Percentiles rank a stretch among this genome's conserved stretches.
phyloP scores from a whole-genome alignment of 1,140 invertebrate genomes.

The Batillaria attramentaria region DNA sequence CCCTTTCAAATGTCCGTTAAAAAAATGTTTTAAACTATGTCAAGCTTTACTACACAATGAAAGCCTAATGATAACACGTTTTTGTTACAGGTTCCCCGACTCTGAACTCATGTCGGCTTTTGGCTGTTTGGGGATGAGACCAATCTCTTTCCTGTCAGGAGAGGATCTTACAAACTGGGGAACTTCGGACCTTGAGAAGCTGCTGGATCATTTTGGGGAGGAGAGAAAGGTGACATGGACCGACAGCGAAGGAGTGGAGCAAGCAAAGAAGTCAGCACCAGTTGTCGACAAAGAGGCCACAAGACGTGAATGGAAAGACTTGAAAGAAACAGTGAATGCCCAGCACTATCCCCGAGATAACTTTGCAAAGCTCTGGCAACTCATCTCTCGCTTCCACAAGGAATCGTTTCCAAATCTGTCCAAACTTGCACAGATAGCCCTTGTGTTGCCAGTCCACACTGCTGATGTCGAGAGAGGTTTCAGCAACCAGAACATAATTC shows the following conservation, averaged over 20 bases:
- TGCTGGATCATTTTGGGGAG: neutral
- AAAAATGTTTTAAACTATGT: neutral
- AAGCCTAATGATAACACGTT: neutral
- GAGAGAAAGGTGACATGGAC: neutral
- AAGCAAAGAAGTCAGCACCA: neutral
- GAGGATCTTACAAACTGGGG: neutral
- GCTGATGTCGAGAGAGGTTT: conserved; percentile 42
- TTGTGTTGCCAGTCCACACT: conserved; percentile 40
- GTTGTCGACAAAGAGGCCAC: conserved; percentile 7
- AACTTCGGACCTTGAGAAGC: neutral
- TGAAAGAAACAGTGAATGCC: conserved; percentile 29
- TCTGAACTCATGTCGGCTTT: neutral
- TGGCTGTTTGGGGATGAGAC: neutral
- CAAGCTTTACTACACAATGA: neutral
- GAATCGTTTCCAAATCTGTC: conserved; percentile 39
- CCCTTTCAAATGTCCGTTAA: neutral
- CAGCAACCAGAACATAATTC: conserved; percentile 36
- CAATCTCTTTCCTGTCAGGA: neutral
- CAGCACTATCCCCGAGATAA: conserved; percentile 33
- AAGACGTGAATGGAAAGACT: conserved; percentile 26
- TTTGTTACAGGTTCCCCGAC: neutral
- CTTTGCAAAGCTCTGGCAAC: conserved; percentile 22
- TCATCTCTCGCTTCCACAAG: conserved; percentile 30
- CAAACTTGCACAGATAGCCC: conserved; percentile 31
- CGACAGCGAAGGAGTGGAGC: neutral